Base-by-base conservation (phyloP, 1,140 invertebrate genomes). In the Diprion similis region DNA sequence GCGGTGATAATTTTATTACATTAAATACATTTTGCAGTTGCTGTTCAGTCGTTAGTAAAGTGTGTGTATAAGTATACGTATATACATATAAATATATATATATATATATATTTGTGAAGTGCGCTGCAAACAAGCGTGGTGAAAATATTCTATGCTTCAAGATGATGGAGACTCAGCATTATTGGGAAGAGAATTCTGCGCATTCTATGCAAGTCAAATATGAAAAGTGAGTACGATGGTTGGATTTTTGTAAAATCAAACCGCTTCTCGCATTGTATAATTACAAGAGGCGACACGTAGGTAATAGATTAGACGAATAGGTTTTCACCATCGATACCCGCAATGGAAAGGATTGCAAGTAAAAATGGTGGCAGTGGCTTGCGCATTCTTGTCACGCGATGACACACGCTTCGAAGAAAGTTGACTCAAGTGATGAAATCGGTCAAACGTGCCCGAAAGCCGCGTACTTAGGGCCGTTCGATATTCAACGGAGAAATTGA, bases 151-250 rank as follows among this genome's bases (percentile, higher is more conserved):
- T 86, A 87, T 86, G 86, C 81, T 73, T 74, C 81, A 85, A 82
- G 75, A 88, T 88, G 85, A 88, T 88, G 87, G 87, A 88, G 77
- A 88, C 86, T 48, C 86, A 87, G 79, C 85, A 87, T 79, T 88
- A 87, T 70, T 88, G 87, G 87, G 85, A 88, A 78, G 87, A 88
- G 71, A 87, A 74, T 77, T 83, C 83, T 24, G 79, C 86, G 67
- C 86, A 87, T 77, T 81, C 86, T 17, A 87, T 88, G 86, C 86
- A 87, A 76, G 86, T 88, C 45, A 88, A 88, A 78, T 88, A 87
- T 76, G 87, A 88, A 70, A 86, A 83, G 87, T 88, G 73, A 84
- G 82, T 48, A 17, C 3, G 66, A 19, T 11, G 78, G 74, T 73
- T 80, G 76, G 9, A 37, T 51, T 51, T 19, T 17, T 59, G 3